Conservation (phyloP, 92 coral and sea anemone species). For the Heteractis magnifica region DNA sequence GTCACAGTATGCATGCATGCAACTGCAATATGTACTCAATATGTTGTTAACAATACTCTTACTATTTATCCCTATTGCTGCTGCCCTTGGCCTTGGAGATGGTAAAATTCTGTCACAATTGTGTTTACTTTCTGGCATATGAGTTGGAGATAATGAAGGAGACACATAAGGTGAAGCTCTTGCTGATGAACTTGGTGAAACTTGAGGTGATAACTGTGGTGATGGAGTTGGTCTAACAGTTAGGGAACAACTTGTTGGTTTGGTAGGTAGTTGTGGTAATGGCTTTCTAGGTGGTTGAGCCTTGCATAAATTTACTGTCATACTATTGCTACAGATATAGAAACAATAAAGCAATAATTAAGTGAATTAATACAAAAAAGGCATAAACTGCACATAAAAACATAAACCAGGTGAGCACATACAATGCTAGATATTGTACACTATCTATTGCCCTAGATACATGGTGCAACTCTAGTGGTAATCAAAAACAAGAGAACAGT, state of each 20-base stretch:
- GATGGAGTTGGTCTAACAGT: slow-evolving; percentile 36
- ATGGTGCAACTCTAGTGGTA: too few species aligned
- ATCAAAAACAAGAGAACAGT: too few species aligned
- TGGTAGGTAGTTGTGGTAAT: slow-evolving; percentile 47
- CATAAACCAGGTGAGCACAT: too few species aligned
- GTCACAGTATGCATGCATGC: too few species aligned
- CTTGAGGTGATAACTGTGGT: slow-evolving; percentile 43
- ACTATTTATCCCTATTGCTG: not conserved
- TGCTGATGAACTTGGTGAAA: slow-evolving; percentile 37
- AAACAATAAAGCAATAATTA: too few species aligned
- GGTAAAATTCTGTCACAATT: not conserved
- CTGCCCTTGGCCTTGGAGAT: slow-evolving; percentile 4
- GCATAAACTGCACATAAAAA: too few species aligned
- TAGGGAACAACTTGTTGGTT: slow-evolving; percentile 28
- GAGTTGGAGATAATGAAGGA: slow-evolving; percentile 17
- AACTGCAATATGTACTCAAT: too few species aligned
- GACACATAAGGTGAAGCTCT: slow-evolving; percentile 11
- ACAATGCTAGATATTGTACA: too few species aligned
- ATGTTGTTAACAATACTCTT: not conserved
- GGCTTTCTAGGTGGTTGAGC: slow-evolving; percentile 60
- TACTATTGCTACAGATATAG: not conserved
- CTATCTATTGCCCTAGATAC: too few species aligned
- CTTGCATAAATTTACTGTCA: not conserved
- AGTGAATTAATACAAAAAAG: too few species aligned
- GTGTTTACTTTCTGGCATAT: not conserved